Evolutionary conservation across 2,888 invertebrate species (phyloP), one percentile per base, ranked within the genome.

Genomic region (Salticus scenicus): DNA sequence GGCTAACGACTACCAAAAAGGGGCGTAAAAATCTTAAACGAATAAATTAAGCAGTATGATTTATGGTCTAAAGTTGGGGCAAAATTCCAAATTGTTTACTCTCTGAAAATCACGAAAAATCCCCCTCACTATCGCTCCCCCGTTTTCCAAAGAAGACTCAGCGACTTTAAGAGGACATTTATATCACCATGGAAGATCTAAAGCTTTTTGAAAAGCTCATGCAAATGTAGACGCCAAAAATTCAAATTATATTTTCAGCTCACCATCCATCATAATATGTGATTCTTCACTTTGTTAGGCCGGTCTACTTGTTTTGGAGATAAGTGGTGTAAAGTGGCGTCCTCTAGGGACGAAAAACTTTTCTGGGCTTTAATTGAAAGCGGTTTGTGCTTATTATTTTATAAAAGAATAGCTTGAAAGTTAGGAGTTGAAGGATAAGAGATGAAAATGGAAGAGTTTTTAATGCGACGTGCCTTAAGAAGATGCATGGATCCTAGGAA

Each of bases 231-330:
- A 75, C 72, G 71, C 82, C 71, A 76, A 83, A 76, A 83, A 83
- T 83, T 83, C 82, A 83, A 83, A 83, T 83, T 83, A 83, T 83
- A 76, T 83, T 83, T 76, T 51, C 37, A 17, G 69, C n/a, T n/a
- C 51, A 42, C 42, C 82, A 76, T 83, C 82, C 82, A 83, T 83
- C 82, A 83, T 72, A 83, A 76, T 83, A 83, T 83, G 76, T 76
- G 71, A 83, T 76, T 83, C 76, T 76, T 75, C 67, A 69, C 17
- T 8, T 51, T 0, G 70, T 66, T 66, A 66, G 17, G 5, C 41
- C 5, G 10, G 67, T 20, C 33, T 1, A 20, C 5, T 20, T 33
- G 67, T 67, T 67, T 20, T n/a, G 57, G 24, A 12, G 57, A 24
- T 20, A 12, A 67, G 37, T 67, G 67, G 67, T 67, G 33, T 31